Evolutionary conservation across 2,797 vertebrate genomes (phyloP).

Genomic region (Micropoecilia bifurca): DNA sequence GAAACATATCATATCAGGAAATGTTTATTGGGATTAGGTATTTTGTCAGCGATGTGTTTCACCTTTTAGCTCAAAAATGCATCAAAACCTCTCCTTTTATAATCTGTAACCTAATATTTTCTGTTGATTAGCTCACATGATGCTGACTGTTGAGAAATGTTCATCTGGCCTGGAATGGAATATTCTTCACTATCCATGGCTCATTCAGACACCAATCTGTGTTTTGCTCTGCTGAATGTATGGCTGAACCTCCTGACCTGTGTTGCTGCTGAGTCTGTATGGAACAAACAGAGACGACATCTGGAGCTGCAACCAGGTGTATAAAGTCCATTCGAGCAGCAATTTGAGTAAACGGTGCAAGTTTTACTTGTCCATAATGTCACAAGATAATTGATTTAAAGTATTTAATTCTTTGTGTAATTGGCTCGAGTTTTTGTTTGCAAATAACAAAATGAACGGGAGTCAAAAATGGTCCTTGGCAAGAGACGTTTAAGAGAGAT

Average conservation of each 20-base stretch:
- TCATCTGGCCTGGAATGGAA: conserved; percentile 19
- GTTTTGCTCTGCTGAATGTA: conserved; percentile 45
- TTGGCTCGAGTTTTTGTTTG: not conserved
- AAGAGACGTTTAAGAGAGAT: not conserved
- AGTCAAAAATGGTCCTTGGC: not conserved
- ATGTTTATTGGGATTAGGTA: not conserved
- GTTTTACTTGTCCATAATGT: not conserved
- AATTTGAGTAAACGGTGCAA: not conserved
- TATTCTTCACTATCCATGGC: conserved; percentile 38
- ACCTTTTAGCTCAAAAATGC: not conserved
- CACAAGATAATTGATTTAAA: not conserved
- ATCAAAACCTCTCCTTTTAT: not conserved
- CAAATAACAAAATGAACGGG: not conserved
- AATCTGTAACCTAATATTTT: not conserved
- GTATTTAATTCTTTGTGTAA: not conserved
- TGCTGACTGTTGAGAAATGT: not conserved
- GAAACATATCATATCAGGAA: not conserved
- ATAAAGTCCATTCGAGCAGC: too few species aligned
- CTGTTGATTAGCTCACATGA: not conserved
- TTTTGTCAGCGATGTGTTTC: not conserved
- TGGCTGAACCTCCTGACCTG: conserved; percentile 48
- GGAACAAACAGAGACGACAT: conserved; percentile 4
- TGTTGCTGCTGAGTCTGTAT: conserved; percentile 12
- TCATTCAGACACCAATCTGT: conserved; percentile 42
- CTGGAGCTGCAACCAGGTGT: not conserved